These are phyloP conservation scores for Aradophagus sp. DNA, from an alignment of 1,140 invertebrate species.

Conservation along the genomic window DNA sequence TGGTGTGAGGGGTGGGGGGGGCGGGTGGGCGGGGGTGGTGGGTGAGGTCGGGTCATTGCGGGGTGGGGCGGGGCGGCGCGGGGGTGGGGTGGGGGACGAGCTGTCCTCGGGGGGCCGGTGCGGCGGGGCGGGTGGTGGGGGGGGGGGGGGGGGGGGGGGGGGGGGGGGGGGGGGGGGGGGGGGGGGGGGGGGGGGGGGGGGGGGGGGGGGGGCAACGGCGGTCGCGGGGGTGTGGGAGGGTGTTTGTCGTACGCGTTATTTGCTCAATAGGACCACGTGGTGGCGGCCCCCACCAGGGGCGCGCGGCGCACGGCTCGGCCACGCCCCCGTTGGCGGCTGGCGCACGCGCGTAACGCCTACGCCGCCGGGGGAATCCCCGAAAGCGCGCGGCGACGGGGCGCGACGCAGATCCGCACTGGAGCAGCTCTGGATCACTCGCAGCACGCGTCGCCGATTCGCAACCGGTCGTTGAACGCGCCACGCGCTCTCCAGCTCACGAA, in stretches of 20 bases:
- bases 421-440: conserved; percentile 45
- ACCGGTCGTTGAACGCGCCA: conserved; percentile 8
- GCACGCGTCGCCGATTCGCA: conserved; percentile 19
- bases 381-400: conserved; percentile 32
- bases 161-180: too few species aligned
- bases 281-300: conserved; percentile 49
- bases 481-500: neutral
- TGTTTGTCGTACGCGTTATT: conserved; percentile 72
- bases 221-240: conserved; percentile 50
- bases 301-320: conserved; percentile 28
- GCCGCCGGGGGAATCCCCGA: conserved; percentile 22
- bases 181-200: too few species aligned
- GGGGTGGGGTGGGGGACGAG: too few species aligned
- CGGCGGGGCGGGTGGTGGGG: too few species aligned
- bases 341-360: conserved; percentile 65
- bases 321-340: conserved; percentile 46
- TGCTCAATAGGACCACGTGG: conserved; percentile 74
- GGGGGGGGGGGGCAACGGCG: neutral
- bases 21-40: too few species aligned
- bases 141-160: too few species aligned
- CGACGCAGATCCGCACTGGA: conserved; percentile 50
- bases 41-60: too few species aligned
- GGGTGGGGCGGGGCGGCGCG: too few species aligned
- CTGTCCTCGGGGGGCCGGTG: too few species aligned
- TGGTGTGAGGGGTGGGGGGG: too few species aligned